Evolutionary conservation across 2,888 invertebrate species (phyloP).

Genomic region (Belgica antarctica): DNA sequence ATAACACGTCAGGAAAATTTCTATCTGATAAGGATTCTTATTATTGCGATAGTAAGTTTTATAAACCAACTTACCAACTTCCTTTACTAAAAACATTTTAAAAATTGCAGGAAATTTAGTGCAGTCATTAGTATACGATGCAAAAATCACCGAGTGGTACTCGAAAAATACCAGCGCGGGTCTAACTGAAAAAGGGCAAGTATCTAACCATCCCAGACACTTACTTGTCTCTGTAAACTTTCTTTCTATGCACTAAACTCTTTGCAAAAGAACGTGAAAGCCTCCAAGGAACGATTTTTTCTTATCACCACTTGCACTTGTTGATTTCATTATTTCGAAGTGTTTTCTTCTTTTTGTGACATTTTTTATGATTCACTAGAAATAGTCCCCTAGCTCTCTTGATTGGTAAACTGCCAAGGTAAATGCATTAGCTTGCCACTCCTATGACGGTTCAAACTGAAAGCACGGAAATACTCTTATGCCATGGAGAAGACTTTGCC

Average conservation of each 20-base stretch:
- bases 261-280: slow-evolving; percentile 1
- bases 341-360: background rate
- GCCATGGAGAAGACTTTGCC: background rate
- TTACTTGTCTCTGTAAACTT: too few relatives aligned
- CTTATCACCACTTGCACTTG: background rate
- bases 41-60: slow-evolving; percentile 76
- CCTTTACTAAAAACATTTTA: too few relatives aligned
- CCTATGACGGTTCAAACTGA: background rate
- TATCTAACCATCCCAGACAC: slow-evolving; percentile 45
- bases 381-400: slow-evolving; percentile 84
- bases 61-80: too few relatives aligned
- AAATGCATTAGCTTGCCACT: slow-evolving; percentile 56
- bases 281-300: background rate
- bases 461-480: background rate
- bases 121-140: slow-evolving; percentile 82
- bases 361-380: slow-evolving; percentile 56
- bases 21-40: slow-evolving; percentile 59
- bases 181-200: slow-evolving; percentile 71
- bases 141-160: slow-evolving; percentile 83
- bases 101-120: too few relatives aligned
- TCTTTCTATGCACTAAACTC: slow-evolving; percentile 43
- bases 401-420: slow-evolving; percentile 92
- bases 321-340: background rate
- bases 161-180: slow-evolving; percentile 71
- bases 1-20: slow-evolving; percentile 31